Evolutionary conservation across 2,888 invertebrate genomes (phyloP).

Genomic region (Theretra japonica): DNA sequence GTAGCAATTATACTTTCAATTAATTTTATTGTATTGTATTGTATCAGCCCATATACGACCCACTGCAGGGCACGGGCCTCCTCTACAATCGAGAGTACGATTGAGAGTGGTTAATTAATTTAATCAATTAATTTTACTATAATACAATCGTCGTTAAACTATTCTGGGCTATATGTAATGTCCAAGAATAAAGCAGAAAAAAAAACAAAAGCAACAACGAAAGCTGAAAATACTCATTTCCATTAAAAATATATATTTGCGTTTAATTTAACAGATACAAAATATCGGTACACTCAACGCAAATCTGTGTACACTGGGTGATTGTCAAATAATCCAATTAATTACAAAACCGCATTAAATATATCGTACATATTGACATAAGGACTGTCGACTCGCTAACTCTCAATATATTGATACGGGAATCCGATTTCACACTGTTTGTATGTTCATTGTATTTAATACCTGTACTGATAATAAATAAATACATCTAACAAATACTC

Average conservation of each 20-base stretch:
- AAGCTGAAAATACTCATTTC: neutral
- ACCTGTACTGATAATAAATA: no score
- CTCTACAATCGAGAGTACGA: no score
- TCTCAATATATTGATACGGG: neutral
- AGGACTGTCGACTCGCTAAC: neutral
- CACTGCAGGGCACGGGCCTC: no score
- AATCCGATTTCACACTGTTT: slow-evolving; percentile 3
- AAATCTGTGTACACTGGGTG: slow-evolving; percentile 16
- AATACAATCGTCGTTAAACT: no score
- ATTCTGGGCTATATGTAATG: no score
- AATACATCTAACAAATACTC: no score
- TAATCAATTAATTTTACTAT: no score
- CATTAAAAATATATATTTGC: neutral
- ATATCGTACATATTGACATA: slow-evolving; percentile 5
- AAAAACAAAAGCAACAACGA: neutral
- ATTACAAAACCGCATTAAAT: slow-evolving; percentile 31
- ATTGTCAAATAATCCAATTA: slow-evolving; percentile 39
- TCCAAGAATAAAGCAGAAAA: neutral
- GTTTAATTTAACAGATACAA: neutral
- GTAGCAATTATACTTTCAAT: no score
- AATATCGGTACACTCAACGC: neutral
- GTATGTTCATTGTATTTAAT: no score
- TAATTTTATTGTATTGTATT: no score
- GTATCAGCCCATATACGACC: no score
- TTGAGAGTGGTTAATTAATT: no score